These are phyloP conservation scores for Monopis laevigella DNA, from an alignment of 2,888 invertebrate genomes.

Conservation along the genomic window DNA sequence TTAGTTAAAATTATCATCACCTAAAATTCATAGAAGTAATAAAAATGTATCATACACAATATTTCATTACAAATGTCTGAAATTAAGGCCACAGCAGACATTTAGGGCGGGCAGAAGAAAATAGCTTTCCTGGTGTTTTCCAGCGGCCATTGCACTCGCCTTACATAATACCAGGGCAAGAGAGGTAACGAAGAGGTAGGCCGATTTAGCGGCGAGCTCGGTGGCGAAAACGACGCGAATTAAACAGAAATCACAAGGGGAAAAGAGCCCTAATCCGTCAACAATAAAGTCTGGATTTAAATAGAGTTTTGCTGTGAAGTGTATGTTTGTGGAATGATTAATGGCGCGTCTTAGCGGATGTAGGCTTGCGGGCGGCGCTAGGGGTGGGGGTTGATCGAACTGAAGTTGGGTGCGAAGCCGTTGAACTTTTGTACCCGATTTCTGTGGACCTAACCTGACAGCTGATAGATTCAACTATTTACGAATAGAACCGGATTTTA, in stretches of 20 bases:
- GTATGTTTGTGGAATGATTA: slow-evolving; percentile 45
- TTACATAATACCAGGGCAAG: slow-evolving; percentile 61
- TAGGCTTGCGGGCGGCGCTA: slow-evolving; percentile 27
- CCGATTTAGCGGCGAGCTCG: slow-evolving; percentile 20
- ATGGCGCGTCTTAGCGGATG: slow-evolving; percentile 45
- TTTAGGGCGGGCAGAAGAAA: slow-evolving; percentile 29
- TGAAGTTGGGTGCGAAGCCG: slow-evolving; percentile 51
- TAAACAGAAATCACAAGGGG: slow-evolving; percentile 23
- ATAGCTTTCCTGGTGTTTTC: slow-evolving; percentile 41
- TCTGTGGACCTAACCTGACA: no score
- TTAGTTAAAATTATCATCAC: no score
- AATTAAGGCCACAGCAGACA: slow-evolving; percentile 37
- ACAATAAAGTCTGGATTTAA: slow-evolving; percentile 34
- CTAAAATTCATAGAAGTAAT: no score
- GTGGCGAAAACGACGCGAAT: slow-evolving; percentile 28
- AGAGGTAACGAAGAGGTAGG: slow-evolving; percentile 51
- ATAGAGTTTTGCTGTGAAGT: slow-evolving; percentile 27
- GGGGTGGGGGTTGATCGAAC: slow-evolving; percentile 49
- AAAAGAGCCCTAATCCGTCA: slow-evolving; percentile 33
- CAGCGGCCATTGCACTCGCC: slow-evolving; percentile 61
- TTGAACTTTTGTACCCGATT: slow-evolving; percentile 7
- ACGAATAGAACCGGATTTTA: no score
- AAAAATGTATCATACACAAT: no score
- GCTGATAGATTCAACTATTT: no score
- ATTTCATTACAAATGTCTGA: slow-evolving; percentile 17